phyloP scores from a whole-genome alignment of 2,797 vertebrate species.

The Etheostoma nigrum region DNA sequence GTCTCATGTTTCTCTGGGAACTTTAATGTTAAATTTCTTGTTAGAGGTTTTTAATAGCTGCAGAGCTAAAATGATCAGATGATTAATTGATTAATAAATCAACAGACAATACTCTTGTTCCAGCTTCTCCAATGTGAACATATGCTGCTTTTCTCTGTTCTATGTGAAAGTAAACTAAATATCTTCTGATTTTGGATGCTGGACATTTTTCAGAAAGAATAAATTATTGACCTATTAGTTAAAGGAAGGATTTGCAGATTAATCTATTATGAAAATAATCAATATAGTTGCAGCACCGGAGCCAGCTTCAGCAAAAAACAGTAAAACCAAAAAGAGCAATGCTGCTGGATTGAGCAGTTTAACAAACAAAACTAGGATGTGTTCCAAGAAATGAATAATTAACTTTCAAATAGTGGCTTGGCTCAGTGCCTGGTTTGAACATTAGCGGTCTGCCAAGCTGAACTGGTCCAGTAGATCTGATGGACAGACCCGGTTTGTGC shows the following conservation, averaged over 20 bases:
- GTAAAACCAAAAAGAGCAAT: slow-evolving; percentile 2
- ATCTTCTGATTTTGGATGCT: background rate
- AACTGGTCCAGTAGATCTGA: background rate
- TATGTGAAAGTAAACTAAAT: background rate
- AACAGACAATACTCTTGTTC: background rate
- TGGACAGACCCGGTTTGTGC: slow-evolving; percentile 16
- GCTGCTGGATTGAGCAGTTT: slow-evolving; percentile 10
- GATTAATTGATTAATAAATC: background rate
- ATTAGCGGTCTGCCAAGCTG: slow-evolving; percentile 12
- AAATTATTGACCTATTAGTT: background rate
- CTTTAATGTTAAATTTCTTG: background rate
- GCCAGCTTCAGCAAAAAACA: slow-evolving; percentile 10
- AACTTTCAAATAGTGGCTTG: slow-evolving; percentile 6
- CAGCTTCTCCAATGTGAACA: background rate
- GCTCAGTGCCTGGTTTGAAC: slow-evolving; percentile 5
- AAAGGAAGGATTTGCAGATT: background rate
- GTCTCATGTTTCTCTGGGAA: background rate
- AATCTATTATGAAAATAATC: background rate
- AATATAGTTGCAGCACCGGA: background rate
- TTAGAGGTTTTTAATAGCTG: background rate
- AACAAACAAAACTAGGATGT: background rate
- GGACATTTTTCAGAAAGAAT: too few relatives aligned
- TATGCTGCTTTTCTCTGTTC: background rate
- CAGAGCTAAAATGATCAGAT: background rate
- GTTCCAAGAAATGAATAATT: slow-evolving; percentile 44